These are phyloP conservation scores for Tipula helvola DNA, from an alignment of 2,888 invertebrate genomes.

Conservation along the genomic window DNA sequence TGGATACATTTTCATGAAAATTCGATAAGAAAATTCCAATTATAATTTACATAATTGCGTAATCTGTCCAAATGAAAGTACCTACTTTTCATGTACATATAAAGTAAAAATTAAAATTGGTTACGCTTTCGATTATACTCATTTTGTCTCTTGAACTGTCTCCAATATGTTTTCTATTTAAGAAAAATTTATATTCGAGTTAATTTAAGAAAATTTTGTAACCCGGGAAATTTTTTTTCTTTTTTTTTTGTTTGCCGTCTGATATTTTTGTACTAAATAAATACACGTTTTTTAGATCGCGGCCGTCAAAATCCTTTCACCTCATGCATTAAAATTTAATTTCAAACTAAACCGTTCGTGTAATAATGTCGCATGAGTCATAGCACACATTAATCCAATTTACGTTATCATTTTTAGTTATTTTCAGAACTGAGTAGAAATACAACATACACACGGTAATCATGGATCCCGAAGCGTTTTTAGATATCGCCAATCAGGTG, in stretches of 20 bases:
- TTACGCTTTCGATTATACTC: background rate
- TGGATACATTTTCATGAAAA: background rate
- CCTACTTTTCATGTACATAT: background rate
- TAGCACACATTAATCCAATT: background rate
- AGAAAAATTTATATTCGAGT: background rate
- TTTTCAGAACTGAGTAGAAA: background rate
- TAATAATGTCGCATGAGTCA: background rate
- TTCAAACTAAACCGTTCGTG: background rate
- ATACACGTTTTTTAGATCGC: background rate
- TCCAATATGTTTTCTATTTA: background rate
- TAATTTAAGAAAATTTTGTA: background rate
- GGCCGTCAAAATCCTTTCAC: background rate
- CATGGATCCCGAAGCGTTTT: slow-evolving; percentile 94
- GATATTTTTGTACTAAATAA: background rate
- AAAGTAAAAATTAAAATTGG: background rate
- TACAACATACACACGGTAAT: slow-evolving; percentile 10
- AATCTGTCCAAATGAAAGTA: background rate
- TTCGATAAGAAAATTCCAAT: background rate
- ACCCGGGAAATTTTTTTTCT: background rate
- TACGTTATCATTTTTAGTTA: background rate
- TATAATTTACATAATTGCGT: background rate
- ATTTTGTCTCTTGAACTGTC: background rate
- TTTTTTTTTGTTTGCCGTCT: background rate
- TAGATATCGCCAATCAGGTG: slow-evolving; percentile 97
- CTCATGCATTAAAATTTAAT: background rate